Conservation (phyloP, 1,140 invertebrate genomes). For the Drosophila tropicalis region DNA sequence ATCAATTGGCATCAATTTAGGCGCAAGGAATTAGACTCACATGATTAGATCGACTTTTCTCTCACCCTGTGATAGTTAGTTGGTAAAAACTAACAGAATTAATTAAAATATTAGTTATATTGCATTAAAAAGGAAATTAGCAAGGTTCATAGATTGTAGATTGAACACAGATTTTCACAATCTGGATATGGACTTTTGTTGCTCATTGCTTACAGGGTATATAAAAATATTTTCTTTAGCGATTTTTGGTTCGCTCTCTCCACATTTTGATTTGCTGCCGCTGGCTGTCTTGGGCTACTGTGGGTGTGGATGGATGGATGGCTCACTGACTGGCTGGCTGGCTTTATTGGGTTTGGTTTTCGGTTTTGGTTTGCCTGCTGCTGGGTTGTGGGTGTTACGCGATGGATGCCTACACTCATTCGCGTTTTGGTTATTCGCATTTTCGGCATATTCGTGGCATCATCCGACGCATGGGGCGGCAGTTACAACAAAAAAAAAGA, state of each 20-base stretch:
- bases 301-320: constrained; percentile 21
- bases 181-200: not conserved
- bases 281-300: constrained; percentile 29
- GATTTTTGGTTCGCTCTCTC: constrained; percentile 45
- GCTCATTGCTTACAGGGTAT: not conserved
- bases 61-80: not conserved
- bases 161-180: no score
- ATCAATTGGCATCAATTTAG: constrained; percentile 82
- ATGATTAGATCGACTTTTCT: no score
- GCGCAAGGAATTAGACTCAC: constrained; percentile 15
- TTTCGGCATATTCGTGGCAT: constrained; percentile 44
- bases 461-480: constrained; percentile 12
- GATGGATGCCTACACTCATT: constrained; percentile 8
- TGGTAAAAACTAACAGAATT: no score
- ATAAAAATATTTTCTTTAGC: constrained; percentile 34
- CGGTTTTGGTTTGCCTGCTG: not conserved
- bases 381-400: constrained; percentile 1
- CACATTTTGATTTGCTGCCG: constrained; percentile 48
- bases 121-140: no score
- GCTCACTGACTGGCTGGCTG: no score
- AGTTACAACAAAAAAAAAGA: constrained; percentile 9
- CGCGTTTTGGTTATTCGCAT: constrained; percentile 20
- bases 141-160: no score
- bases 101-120: no score
- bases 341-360: no score